Conservation (phyloP, 1,140 invertebrate species). For the Leptopilina boulardi region DNA sequence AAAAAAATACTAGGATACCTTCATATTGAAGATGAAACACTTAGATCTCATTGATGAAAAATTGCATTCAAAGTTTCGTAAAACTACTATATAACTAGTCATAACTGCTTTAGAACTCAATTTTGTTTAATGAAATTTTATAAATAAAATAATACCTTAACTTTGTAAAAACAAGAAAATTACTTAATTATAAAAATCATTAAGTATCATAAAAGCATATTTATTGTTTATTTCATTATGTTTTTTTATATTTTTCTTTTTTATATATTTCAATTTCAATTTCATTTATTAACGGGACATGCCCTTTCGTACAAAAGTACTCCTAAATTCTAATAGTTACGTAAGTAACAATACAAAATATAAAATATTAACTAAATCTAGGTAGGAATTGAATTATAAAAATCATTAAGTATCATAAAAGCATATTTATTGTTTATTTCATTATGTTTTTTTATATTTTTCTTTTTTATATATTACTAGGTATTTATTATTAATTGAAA, state of each 20-base stretch:
- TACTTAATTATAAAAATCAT: neutral
- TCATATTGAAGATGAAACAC: neutral
- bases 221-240: neutral
- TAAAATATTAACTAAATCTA: no score
- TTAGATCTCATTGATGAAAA: neutral
- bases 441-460: neutral
- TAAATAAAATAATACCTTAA: neutral
- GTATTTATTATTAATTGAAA: neutral
- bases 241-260: neutral
- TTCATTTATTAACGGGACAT: no score
- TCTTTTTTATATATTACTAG: neutral
- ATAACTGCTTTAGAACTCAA: neutral
- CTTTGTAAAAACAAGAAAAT: neutral
- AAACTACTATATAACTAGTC: neutral
- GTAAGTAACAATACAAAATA: no score
- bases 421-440: neutral
- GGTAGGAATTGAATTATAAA: no score
- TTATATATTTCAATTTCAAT: no score
- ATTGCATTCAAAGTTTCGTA: conserved; percentile 7
- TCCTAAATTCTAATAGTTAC: no score
- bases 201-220: neutral
- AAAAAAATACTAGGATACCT: neutral
- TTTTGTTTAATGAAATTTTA: neutral
- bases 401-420: neutral
- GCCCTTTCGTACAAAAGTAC: no score